Evolutionary conservation across 2,888 invertebrate species (phyloP).

Genomic region (Anthoptus insignis): DNA sequence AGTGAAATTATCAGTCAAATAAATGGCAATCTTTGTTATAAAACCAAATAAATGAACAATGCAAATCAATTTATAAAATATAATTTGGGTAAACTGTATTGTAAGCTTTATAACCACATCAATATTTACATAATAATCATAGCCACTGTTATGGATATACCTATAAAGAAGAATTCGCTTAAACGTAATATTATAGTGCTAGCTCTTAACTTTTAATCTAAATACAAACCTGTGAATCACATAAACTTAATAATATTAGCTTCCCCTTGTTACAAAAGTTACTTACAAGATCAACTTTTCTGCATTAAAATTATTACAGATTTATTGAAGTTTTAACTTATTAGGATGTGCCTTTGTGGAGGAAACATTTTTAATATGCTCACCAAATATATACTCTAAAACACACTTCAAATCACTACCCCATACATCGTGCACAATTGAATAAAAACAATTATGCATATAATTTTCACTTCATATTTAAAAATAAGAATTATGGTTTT

Average conservation of each 20-base stretch:
- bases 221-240: background rate
- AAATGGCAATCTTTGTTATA: conserved; percentile 54
- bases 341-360: too few species aligned
- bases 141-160: conserved; percentile 43
- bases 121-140: conserved; percentile 44
- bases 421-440: too few species aligned
- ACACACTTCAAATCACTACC: too few species aligned
- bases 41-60: conserved; percentile 39
- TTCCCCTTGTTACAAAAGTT: background rate
- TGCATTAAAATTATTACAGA: too few species aligned
- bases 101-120: conserved; percentile 56
- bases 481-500: too few species aligned
- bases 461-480: too few species aligned
- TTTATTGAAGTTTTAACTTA: too few species aligned
- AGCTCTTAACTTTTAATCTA: conserved; percentile 2
- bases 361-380: too few species aligned
- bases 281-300: too few species aligned
- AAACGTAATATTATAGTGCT: background rate
- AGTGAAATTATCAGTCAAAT: conserved; percentile 60
- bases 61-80: conserved; percentile 55
- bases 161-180: background rate
- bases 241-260: background rate
- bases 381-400: too few species aligned
- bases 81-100: background rate
- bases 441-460: too few species aligned